Conservation (phyloP, 1,140 invertebrate species). For the Brachionus plicatilis region DNA sequence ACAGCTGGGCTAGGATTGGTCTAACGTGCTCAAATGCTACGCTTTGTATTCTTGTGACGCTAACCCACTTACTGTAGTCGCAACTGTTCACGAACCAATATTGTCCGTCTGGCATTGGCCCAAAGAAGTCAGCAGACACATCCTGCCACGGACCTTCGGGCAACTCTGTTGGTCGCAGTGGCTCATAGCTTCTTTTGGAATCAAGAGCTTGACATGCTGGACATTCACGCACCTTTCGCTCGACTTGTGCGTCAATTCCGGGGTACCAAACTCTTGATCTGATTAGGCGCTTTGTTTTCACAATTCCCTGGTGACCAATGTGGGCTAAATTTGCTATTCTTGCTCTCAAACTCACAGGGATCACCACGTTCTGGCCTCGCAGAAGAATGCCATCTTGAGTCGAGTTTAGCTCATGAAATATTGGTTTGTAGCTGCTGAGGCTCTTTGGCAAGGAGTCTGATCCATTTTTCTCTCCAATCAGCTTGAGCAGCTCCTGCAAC, state of each 20-base stretch:
- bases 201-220: conserved; percentile 42
- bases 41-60: conserved; percentile 43
- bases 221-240: conserved; percentile 41
- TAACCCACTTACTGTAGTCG: conserved; percentile 46
- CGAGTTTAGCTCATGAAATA: background rate
- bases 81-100: conserved; percentile 45
- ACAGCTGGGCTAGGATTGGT: conserved; percentile 35
- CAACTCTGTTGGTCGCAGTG: conserved; percentile 43
- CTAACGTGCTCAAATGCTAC: conserved; percentile 38
- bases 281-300: conserved; percentile 44
- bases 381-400: conserved; percentile 33
- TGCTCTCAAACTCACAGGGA: conserved; percentile 41
- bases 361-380: conserved; percentile 41
- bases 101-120: conserved; percentile 43
- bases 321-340: conserved; percentile 41
- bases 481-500: background rate
- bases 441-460: background rate
- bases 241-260: conserved; percentile 41
- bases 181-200: conserved; percentile 40
- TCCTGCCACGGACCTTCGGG: conserved; percentile 43
- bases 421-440: background rate
- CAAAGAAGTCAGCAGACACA: conserved; percentile 46
- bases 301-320: conserved; percentile 42
- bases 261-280: conserved; percentile 43
- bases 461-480: background rate